phyloP scores from a whole-genome alignment of 53 echinoderm and acorn worm species.

The Holothuria scabra region DNA sequence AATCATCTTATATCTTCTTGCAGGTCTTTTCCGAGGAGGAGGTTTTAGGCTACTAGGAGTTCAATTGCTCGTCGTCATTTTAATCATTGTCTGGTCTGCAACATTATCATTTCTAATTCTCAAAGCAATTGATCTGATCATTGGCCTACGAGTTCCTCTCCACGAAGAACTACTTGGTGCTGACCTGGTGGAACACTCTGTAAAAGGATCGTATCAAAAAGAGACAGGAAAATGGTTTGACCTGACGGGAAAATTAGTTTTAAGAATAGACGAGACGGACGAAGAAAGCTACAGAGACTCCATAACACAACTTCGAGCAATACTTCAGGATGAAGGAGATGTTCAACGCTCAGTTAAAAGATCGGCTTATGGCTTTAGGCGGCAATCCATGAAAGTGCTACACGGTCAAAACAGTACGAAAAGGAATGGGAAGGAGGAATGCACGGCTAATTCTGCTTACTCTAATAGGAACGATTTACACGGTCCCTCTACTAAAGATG shows the following conservation, averaged over 20 bases:
- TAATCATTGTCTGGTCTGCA: not conserved
- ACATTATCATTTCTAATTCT: not conserved
- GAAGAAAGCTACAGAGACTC: slow-evolving; percentile 47
- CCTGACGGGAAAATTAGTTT: slow-evolving; percentile 58
- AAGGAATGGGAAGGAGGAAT: too few species aligned
- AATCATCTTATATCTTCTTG: too few species aligned
- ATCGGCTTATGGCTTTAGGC: too few species aligned
- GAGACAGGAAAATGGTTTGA: slow-evolving; percentile 59
- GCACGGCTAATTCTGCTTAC: too few species aligned
- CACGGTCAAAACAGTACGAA: too few species aligned
- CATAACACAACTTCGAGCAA: slow-evolving; percentile 22
- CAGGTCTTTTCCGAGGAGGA: slow-evolving; percentile 76
- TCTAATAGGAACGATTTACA: too few species aligned
- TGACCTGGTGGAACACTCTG: slow-evolving; percentile 77
- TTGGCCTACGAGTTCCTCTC: not conserved
- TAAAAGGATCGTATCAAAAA: slow-evolving; percentile 70
- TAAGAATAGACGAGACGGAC: slow-evolving; percentile 52
- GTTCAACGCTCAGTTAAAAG: too few species aligned
- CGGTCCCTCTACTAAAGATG: too few species aligned
- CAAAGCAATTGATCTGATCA: not conserved
- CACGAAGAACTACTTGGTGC: slow-evolving; percentile 21
- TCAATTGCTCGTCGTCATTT: slow-evolving; percentile 53
- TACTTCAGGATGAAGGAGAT: slow-evolving; percentile 1
- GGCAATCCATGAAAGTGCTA: too few species aligned
- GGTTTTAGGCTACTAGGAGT: slow-evolving; percentile 75